Percentiles rank a stretch among this genome's conserved stretches.
Conservation (phyloP, 2,888 invertebrate genomes). For the Julus scanicus region DNA sequence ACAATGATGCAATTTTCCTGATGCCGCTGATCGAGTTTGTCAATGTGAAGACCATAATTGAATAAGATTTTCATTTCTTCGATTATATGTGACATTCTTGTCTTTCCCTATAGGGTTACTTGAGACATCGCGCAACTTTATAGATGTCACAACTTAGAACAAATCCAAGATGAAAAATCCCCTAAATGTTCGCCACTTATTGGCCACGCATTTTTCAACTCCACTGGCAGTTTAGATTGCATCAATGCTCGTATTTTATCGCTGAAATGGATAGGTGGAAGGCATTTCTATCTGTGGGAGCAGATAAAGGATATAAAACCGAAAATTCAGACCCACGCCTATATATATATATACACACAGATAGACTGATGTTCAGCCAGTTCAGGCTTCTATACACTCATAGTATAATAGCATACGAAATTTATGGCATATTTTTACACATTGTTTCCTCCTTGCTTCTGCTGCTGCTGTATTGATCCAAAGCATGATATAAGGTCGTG, state of each 20-base stretch:
- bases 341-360: background rate
- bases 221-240: slow-evolving; percentile 5
- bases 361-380: background rate
- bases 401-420: background rate
- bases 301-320: slow-evolving; percentile 23
- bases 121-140: background rate
- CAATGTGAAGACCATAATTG: slow-evolving; percentile 18
- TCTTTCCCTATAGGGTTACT: background rate
- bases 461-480: slow-evolving; percentile 23
- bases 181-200: slow-evolving; percentile 25
- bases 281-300: background rate
- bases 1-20: slow-evolving; percentile 27
- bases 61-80: slow-evolving; percentile 39
- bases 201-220: slow-evolving; percentile 40
- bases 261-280: slow-evolving; percentile 22
- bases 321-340: background rate
- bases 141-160: background rate
- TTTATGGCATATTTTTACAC: slow-evolving; percentile 21
- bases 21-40: slow-evolving; percentile 26
- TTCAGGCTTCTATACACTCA: background rate
- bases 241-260: slow-evolving; percentile 43
- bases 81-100: background rate
- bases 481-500: background rate
- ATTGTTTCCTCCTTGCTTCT: background rate
- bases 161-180: background rate